These are phyloP conservation scores for Sminthurinus signatus DNA, from an alignment of 1,140 invertebrate species.

Conservation along the genomic window DNA sequence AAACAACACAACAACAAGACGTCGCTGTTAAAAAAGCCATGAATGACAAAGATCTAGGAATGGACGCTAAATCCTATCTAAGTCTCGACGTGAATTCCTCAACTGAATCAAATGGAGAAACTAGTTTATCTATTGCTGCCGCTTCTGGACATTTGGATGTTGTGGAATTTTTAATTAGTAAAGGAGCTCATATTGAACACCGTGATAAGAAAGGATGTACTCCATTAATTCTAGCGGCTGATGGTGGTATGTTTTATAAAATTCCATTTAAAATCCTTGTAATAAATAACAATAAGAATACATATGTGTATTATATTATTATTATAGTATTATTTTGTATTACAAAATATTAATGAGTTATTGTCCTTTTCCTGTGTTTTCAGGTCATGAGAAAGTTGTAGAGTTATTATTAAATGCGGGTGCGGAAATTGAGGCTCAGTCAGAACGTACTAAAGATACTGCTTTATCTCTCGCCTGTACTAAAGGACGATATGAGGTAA, in stretches of 20 bases:
- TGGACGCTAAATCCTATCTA: no score
- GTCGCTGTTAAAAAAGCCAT: neutral
- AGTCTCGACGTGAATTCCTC: conserved; percentile 81
- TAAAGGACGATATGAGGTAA: conserved; percentile 83
- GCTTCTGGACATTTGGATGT: conserved; percentile 94
- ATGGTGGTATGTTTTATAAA: no score
- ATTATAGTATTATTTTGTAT: no score
- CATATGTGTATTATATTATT: no score
- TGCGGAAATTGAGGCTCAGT: conserved; percentile 95
- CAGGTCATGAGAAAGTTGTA: conserved; percentile 90
- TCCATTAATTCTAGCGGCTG: conserved; percentile 92
- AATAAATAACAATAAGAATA: no score
- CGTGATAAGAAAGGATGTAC: conserved; percentile 99
- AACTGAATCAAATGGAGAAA: conserved; percentile 97
- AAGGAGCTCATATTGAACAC: conserved; percentile 93
- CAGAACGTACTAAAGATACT: conserved; percentile 97
- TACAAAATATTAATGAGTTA: no score
- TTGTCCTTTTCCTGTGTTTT: no score
- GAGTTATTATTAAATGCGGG: conserved; percentile 86
- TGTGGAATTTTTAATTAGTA: conserved; percentile 78
- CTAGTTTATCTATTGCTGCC: conserved; percentile 92
- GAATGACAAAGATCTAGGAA: conserved; percentile 10
- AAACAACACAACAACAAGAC: conserved; percentile 29
- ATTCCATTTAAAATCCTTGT: no score
- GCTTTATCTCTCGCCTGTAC: conserved; percentile 95